phyloP scores from a whole-genome alignment of 2,888 invertebrate genomes.

The Eupithecia pulchellata region DNA sequence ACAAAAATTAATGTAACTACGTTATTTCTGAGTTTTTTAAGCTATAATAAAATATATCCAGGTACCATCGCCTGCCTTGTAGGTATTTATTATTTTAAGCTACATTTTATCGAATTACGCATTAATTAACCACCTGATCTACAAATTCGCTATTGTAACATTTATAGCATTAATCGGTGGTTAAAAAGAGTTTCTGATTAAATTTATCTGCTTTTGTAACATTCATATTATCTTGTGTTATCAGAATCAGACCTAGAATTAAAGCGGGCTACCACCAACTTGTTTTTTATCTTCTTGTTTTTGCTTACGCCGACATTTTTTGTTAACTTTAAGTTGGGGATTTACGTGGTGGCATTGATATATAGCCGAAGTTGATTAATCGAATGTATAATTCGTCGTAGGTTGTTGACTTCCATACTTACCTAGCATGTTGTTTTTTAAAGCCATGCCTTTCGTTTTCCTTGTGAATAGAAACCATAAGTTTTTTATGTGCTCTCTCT shows the following conservation, averaged over 20 bases:
- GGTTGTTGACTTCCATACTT: neutral
- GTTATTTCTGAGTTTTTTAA: no score
- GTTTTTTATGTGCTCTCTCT: slow-evolving; percentile 4
- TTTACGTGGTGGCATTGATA: neutral
- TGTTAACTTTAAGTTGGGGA: slow-evolving; percentile 1
- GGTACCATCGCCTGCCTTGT: no score
- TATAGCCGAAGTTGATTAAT: neutral
- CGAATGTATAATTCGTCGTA: neutral
- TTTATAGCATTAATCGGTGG: no score
- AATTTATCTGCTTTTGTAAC: no score
- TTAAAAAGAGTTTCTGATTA: no score
- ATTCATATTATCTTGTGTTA: neutral
- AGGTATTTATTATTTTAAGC: no score
- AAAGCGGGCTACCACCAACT: slow-evolving; percentile 12
- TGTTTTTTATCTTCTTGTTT: slow-evolving; percentile 25
- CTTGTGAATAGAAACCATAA: neutral
- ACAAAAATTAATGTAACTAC: no score
- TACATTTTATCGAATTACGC: no score
- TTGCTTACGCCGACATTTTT: slow-evolving; percentile 14
- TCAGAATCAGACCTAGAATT: slow-evolving; percentile 4
- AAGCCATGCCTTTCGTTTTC: neutral
- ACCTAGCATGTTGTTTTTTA: neutral
- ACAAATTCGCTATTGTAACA: no score
- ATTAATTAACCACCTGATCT: no score
- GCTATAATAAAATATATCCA: no score